These are phyloP conservation scores for Podocnemis expansa DNA, from an alignment of 2,113 vertebrate species.

Conservation along the genomic window DNA sequence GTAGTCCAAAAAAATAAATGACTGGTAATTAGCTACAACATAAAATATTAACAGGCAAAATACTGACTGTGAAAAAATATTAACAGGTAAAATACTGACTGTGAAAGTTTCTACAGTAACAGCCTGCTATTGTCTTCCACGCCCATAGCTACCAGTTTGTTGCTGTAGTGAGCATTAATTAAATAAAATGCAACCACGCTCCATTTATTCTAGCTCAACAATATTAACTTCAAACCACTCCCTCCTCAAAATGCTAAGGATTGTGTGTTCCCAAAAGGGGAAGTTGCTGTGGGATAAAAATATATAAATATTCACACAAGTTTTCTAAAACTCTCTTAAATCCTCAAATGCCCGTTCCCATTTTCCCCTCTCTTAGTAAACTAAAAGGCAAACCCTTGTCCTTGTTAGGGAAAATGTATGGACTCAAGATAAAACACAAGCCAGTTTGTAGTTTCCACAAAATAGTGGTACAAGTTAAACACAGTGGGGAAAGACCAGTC, in stretches of 20 bases:
- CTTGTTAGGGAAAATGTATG: background rate
- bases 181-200: background rate
- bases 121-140: background rate
- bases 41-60: background rate
- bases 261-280: background rate
- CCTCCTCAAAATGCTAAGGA: background rate
- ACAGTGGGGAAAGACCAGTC: background rate
- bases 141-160: background rate
- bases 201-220: background rate
- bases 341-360: background rate
- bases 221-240: background rate
- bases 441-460: background rate
- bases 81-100: background rate
- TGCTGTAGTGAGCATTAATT: background rate
- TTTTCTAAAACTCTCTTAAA: background rate
- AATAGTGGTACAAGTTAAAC: background rate
- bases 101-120: constrained; percentile 37
- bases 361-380: background rate
- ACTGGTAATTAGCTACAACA: background rate
- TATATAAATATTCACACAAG: rapidly evolving
- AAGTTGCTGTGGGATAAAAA: background rate
- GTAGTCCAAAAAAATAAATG: background rate
- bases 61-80: rapidly evolving
- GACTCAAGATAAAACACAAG: background rate
- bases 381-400: background rate